Evolutionary conservation across 2,797 vertebrate species (phyloP).

Genomic region (Enteromius trimaculatus): DNA sequence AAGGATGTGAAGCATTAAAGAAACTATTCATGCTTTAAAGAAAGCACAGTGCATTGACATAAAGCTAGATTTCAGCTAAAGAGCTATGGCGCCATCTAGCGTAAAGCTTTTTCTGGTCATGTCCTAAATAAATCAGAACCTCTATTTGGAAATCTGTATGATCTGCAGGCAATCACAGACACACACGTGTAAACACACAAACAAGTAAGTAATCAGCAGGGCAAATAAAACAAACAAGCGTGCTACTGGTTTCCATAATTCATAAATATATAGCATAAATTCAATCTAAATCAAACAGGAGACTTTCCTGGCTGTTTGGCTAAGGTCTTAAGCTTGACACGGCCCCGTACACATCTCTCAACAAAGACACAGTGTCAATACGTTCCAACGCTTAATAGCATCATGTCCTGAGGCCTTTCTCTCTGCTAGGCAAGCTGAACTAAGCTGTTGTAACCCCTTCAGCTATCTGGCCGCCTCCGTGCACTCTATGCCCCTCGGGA

Average conservation of each 20-base stretch:
- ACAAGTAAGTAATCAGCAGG: conserved; percentile 7
- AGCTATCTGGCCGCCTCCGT: conserved; percentile 8
- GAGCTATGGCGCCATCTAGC: conserved; percentile 60
- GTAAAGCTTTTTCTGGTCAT: not conserved
- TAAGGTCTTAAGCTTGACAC: conserved; percentile 27
- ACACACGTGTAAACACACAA: conserved; percentile 1
- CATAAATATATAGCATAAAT: conserved; percentile 6
- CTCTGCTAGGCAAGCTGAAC: conserved; percentile 39
- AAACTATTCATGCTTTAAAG: conserved; percentile 38
- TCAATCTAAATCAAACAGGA: conserved; percentile 8
- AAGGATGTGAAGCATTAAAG: conserved; percentile 27
- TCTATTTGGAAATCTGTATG: not conserved
- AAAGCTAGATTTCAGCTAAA: not conserved
- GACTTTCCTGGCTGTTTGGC: not conserved
- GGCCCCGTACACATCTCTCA: conserved; percentile 1
- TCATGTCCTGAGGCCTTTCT: conserved; percentile 34
- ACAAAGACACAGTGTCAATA: conserved; percentile 33
- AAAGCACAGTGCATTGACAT: not conserved
- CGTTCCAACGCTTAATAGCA: conserved; percentile 28
- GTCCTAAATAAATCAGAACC: not conserved
- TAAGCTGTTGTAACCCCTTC: conserved; percentile 38
- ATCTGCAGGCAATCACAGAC: not conserved
- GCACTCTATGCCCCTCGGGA: not conserved
- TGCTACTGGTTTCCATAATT: conserved; percentile 16
- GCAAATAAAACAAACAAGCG: conserved; percentile 9